Evolutionary conservation across 2,888 invertebrate species (phyloP).

Genomic region (Dolichopus griseipennis): DNA sequence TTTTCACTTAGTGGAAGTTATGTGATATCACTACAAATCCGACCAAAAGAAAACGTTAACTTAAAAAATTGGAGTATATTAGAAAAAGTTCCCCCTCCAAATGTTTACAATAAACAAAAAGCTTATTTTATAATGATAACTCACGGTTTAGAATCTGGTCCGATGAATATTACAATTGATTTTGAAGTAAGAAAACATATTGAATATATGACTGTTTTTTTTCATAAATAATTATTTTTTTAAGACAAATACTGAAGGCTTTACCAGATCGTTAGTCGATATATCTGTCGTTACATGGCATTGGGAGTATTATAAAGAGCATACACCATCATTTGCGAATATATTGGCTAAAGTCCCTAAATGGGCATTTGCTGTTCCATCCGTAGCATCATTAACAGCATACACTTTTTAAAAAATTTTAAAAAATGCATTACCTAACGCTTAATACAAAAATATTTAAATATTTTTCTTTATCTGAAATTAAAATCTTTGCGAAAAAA

Average conservation of each 20-base stretch:
- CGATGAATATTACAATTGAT: slow-evolving; percentile 29
- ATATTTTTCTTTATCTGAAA: too few relatives aligned
- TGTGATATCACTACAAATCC: slow-evolving; percentile 30
- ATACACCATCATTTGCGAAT: slow-evolving; percentile 31
- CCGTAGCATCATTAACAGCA: slow-evolving; percentile 30
- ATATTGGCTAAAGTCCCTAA: slow-evolving; percentile 30
- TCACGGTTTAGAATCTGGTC: slow-evolving; percentile 30
- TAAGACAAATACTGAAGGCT: slow-evolving; percentile 25
- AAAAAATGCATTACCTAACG: not conserved
- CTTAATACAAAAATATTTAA: too few relatives aligned
- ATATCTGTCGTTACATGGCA: slow-evolving; percentile 31
- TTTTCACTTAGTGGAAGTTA: slow-evolving; percentile 28
- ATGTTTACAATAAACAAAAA: slow-evolving; percentile 27
- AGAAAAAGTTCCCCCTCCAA: slow-evolving; percentile 27
- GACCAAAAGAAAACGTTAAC: slow-evolving; percentile 28
- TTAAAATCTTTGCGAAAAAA: too few relatives aligned
- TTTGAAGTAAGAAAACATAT: slow-evolving; percentile 25
- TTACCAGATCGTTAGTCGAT: slow-evolving; percentile 29
- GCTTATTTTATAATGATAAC: slow-evolving; percentile 31
- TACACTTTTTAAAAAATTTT: slow-evolving; percentile 27
- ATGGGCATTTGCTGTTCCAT: slow-evolving; percentile 33
- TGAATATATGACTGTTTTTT: not conserved
- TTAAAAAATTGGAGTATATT: slow-evolving; percentile 29
- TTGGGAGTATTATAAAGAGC: slow-evolving; percentile 33
- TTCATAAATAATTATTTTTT: slow-evolving; percentile 7